Evolutionary conservation across 2,113 vertebrate genomes (phyloP).

Genomic region (Toxostoma redivivum): DNA sequence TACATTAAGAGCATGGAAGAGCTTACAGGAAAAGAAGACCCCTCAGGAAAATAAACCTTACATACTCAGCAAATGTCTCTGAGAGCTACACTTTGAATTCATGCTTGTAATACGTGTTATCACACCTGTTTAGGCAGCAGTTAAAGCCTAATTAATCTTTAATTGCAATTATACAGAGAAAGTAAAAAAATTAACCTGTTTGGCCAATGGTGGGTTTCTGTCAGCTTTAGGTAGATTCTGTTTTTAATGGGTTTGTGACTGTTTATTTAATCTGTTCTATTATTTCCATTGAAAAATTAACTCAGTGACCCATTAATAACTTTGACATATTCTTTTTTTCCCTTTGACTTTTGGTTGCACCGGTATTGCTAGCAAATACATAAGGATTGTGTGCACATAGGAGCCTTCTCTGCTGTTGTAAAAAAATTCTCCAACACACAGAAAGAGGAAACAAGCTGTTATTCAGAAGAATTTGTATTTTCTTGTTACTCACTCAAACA

Average conservation of each 20-base stretch:
- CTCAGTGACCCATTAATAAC: neutral
- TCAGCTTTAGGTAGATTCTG: neutral
- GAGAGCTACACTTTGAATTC: slow-evolving; percentile 62
- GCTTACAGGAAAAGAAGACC: slow-evolving; percentile 54
- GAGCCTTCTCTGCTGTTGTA: neutral
- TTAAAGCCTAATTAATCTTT: slow-evolving; percentile 50
- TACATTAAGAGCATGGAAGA: slow-evolving; percentile 13
- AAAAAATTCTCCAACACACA: neutral
- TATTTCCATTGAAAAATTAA: neutral
- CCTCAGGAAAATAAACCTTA: slow-evolving; percentile 65
- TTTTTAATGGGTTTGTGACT: neutral
- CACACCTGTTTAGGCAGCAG: slow-evolving; percentile 55
- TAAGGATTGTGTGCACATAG: neutral
- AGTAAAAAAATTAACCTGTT: neutral
- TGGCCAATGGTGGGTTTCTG: neutral
- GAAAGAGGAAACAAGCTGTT: neutral
- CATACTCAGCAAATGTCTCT: slow-evolving; percentile 71
- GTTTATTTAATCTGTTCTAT: neutral
- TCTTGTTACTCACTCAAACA: neutral
- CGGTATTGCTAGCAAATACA: neutral
- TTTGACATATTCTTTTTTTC: neutral
- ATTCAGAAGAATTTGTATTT: neutral
- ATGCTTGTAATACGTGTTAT: slow-evolving; percentile 47
- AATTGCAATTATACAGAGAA: neutral
- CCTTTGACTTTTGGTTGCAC: neutral